Conservation (phyloP, 2,797 vertebrate species). For the Podargus strigoides region DNA sequence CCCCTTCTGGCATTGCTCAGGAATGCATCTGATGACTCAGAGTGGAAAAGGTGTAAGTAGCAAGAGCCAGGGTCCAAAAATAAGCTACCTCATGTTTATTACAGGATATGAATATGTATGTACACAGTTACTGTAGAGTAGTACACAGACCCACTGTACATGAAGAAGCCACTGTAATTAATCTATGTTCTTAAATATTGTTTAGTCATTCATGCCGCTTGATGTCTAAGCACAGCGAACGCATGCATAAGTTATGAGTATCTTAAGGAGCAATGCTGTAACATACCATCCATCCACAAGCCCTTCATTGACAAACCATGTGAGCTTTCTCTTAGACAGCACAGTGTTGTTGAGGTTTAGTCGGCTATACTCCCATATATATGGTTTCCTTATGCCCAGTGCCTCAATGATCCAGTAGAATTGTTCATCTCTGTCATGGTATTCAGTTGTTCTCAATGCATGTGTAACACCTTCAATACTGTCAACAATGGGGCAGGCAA, state of each 20-base stretch:
- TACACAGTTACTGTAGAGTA: background rate
- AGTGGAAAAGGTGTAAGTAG: background rate
- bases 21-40: background rate
- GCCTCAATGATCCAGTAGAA: slow-evolving; percentile 96
- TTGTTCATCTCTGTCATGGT: slow-evolving; percentile 96
- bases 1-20: background rate
- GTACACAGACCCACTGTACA: background rate
- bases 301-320: slow-evolving; percentile 97
- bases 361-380: slow-evolving; percentile 95
- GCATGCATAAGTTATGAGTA: rapidly evolving
- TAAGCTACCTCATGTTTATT: background rate
- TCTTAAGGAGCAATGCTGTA: background rate
- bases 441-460: slow-evolving; percentile 94
- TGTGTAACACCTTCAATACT: slow-evolving; percentile 96
- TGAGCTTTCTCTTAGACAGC: slow-evolving; percentile 96
- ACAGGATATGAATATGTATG: background rate
- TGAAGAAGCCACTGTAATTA: background rate
- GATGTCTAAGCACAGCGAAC: background rate
- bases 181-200: background rate
- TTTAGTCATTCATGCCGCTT: background rate
- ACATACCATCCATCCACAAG: slow-evolving; percentile 96
- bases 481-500: slow-evolving; percentile 98
- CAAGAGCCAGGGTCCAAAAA: background rate
- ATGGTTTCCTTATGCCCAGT: slow-evolving; percentile 87
- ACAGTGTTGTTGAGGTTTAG: slow-evolving; percentile 98